Evolutionary conservation across 2,113 vertebrate species (phyloP), one percentile per base, ranked within the genome.

Genomic region (Leptosomus discolor): DNA sequence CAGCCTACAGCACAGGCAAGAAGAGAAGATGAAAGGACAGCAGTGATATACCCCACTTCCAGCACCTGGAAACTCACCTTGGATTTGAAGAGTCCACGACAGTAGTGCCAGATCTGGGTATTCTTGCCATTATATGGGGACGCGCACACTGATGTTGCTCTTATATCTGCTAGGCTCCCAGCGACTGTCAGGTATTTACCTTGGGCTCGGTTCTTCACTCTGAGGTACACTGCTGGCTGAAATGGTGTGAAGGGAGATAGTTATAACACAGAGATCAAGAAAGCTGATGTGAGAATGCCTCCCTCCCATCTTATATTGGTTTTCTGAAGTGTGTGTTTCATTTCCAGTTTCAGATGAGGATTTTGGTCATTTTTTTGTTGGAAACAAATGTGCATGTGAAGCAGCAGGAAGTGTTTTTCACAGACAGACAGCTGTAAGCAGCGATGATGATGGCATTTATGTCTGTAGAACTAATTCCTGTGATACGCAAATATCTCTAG

Each of bases 51-150:
- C 30, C 11, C 17, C 41, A 21, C 29, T 37, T 60, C 18, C 84
- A 81, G 46, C 53, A 57, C 6, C 32, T n/a, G 56, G 34, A 46
- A 41, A 32, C 95, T 89, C 75, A 98, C 99, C 98, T 98, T 99
- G 94, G 98, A 98, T 91, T 98, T 99, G 90, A 99, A 85, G 50
- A 99, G 98, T 9, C 98, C 98, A 5, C 15, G 86, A 29, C 94
- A 98, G 95, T 98, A 99, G 95, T 98, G 88, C 99, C 99, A 99
- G 92, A 98, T 90, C 97, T 99, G 99, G 9, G 97, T 98, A 29
- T 91, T 70, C 85, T 95, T 97, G 37, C 97, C 94, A 2, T 61
- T 96, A 56, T 92, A 96, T 0, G 98, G 97, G 65, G 97, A 95
- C 1, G 96, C 82, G 5, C 95, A 98, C 82, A 99, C 97, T 5